Percentiles rank a stretch among this genome's conserved stretches.
phyloP scores from a whole-genome alignment of 1,140 invertebrate genomes.

The Hermatobates lingyangjiaoensis region DNA sequence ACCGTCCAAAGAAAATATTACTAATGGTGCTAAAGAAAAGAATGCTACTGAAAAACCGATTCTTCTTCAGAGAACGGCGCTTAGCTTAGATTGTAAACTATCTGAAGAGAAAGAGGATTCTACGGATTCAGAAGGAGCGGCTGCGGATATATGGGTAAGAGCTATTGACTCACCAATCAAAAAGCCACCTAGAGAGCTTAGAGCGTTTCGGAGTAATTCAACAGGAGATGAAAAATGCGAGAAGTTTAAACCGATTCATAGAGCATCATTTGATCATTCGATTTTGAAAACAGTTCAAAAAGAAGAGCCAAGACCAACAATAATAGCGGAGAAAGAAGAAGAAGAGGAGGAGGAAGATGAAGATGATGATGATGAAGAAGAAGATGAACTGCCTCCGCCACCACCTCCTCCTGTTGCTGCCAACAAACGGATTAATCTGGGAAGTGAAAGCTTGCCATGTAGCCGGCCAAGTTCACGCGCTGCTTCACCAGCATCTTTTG shows the following conservation, averaged over 20 bases:
- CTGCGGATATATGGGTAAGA: constrained; percentile 20
- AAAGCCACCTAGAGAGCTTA: constrained; percentile 2
- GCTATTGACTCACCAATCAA: constrained; percentile 19
- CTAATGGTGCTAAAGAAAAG: background rate
- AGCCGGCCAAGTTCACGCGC: constrained; percentile 15
- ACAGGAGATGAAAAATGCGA: constrained; percentile 4
- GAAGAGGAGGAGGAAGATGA: constrained; percentile 1
- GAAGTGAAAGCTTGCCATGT: constrained; percentile 15
- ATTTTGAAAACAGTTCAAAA: constrained; percentile 1
- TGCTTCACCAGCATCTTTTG: constrained; percentile 14
- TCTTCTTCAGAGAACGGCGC: background rate
- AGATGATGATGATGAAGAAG: background rate
- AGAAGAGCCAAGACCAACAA: constrained; percentile 1
- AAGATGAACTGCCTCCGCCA: background rate
- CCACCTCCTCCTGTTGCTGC: background rate
- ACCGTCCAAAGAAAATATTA: too few species aligned
- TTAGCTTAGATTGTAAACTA: background rate
- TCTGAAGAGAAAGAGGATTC: constrained; percentile 11
- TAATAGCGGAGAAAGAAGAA: constrained; percentile 5
- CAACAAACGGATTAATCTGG: constrained; percentile 7
- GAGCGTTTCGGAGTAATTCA: constrained; percentile 4
- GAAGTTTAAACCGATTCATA: background rate
- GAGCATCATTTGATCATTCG: constrained; percentile 10
- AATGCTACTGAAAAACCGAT: background rate
- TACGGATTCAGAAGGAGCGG: constrained; percentile 17